Conservation (phyloP, 2,113 vertebrate genomes). For the Heterochromis multidens region DNA sequence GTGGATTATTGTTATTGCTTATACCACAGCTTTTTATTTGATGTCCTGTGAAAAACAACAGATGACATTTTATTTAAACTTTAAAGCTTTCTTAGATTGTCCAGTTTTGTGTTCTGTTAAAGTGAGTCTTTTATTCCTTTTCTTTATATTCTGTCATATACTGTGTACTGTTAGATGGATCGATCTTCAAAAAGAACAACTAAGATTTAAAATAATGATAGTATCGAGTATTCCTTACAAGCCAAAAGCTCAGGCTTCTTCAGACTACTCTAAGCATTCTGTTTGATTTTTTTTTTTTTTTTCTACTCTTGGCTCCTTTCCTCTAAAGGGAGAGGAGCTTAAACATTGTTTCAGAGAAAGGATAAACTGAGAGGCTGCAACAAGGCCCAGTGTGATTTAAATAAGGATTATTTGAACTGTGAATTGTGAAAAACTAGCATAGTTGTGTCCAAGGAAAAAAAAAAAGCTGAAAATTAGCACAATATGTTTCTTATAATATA, state of each 20-base stretch:
- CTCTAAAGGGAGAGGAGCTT: not conserved
- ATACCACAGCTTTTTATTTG: not conserved
- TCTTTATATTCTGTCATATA: not conserved
- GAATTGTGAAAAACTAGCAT: not conserved
- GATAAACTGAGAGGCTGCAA: not conserved
- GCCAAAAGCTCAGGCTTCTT: not conserved
- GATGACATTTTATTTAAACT: not conserved
- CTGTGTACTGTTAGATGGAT: not conserved
- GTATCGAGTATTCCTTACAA: not conserved
- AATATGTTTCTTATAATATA: not conserved
- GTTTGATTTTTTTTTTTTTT: not conserved
- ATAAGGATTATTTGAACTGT: not conserved
- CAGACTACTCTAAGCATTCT: not conserved
- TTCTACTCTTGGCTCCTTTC: not conserved
- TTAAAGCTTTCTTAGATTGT: not conserved
- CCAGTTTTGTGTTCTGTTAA: not conserved
- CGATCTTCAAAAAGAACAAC: not conserved
- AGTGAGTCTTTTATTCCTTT: not conserved
- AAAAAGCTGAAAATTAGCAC: not conserved
- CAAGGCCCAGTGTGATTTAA: not conserved
- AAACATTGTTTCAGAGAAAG: not conserved
- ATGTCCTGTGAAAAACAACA: not conserved
- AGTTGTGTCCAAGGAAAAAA: not conserved
- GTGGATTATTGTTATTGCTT: not conserved
- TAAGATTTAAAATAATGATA: not conserved